Evolutionary conservation across 2,888 invertebrate genomes (phyloP).

Genomic region (Leptinotarsa rubiginosa): DNA sequence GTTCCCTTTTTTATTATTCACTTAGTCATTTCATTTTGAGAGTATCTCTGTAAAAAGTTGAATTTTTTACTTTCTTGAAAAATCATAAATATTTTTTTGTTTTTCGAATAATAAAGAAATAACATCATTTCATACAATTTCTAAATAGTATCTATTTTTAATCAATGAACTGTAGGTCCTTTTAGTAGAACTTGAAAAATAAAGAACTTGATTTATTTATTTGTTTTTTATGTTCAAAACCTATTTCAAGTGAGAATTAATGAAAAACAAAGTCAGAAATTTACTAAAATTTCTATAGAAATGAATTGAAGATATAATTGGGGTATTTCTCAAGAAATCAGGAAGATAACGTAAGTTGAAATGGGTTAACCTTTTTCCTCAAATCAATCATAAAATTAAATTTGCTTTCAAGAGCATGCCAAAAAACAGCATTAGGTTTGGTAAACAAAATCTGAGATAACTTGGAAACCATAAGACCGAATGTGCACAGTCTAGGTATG

Average conservation of each 20-base stretch:
- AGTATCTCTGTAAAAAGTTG: neutral
- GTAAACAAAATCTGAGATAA: no score
- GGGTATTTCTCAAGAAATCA: no score
- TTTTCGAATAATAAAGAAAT: slow-evolving; percentile 30
- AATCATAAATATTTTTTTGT: neutral
- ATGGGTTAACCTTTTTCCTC: no score
- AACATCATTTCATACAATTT: slow-evolving; percentile 54
- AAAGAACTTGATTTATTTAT: slow-evolving; percentile 53
- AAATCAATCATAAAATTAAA: no score
- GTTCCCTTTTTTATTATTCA: neutral
- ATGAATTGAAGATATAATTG: no score
- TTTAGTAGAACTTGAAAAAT: slow-evolving; percentile 59
- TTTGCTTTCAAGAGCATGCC: no score
- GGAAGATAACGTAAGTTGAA: no score
- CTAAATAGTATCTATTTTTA: slow-evolving; percentile 56
- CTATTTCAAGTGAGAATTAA: neutral
- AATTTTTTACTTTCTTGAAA: neutral
- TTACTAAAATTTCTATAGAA: no score
- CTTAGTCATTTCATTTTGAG: neutral
- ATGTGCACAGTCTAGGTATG: no score
- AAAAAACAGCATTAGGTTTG: no score
- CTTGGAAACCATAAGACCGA: no score
- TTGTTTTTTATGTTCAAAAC: neutral
- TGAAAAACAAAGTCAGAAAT: no score
- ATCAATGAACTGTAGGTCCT: slow-evolving; percentile 59